Base-by-base conservation (phyloP, 2,888 invertebrate species). In the Laothoe populi region DNA sequence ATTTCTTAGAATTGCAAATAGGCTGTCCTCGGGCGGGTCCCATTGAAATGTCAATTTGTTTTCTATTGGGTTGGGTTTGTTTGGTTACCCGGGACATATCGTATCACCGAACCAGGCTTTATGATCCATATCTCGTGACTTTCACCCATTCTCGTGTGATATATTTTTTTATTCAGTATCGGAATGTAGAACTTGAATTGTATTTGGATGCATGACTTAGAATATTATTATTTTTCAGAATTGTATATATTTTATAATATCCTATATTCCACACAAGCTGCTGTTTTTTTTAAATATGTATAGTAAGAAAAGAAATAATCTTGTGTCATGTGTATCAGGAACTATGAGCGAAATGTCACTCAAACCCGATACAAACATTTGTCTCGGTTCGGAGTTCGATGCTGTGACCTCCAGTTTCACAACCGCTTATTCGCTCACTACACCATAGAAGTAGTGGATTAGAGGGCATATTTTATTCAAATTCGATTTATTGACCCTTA, bases 1-100 rank as follows among this genome's bases (percentile, higher is more conserved):
- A 88, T 82, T 77, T 79, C 87, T 90, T 92, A 92, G 91, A 92
- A 90, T 92, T 92, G 92, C 90, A 91, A 92, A 92, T 92, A 81
- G 75, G 78, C 67, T 79, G 84, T 83, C 87, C 83, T 82, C 80
- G 82, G 84, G 82, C 82, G 82, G 79, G 79, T 78, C 74, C 87
- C 79, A 91, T 92, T 89, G 88, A 92, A 89, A 90, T 86, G 92
- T 90, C 92, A 91, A 92, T 92, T 92, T 91, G 90, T 92, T 92
- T 90, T 90, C 90, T 87, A 88, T 90, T 84, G 87, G 88, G 88
- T 86, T 84, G 68, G 64, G 67, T 68, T 63, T 71, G 72, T 74
- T 74, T 71, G 66, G 68, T 64, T 65, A 66, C 65, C 67, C 65
- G 68, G 68, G 70, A 72, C 69, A 71, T 70, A 74, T 73, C 70